Conservation (phyloP, 2,888 invertebrate genomes). For the Papilio demoleus region DNA sequence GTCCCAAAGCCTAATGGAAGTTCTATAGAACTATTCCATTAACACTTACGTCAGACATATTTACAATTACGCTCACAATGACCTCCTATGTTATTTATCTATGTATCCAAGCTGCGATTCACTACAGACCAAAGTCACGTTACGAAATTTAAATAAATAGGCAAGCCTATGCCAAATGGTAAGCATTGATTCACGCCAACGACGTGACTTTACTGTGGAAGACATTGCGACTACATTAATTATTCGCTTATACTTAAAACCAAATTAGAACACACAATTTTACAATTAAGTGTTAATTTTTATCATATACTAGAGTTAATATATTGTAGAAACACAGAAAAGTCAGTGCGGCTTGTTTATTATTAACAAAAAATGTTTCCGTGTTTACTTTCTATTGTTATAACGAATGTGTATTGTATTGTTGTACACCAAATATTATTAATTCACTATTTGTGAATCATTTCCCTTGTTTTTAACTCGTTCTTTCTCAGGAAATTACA, state of each 20-base stretch:
- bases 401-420: not conserved
- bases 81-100: constrained; percentile 36
- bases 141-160: constrained; percentile 39
- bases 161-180: constrained; percentile 33
- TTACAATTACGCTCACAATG: constrained; percentile 32
- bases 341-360: too few relatives aligned
- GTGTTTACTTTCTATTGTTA: not conserved
- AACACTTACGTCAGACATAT: constrained; percentile 24
- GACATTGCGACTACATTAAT: constrained; percentile 11
- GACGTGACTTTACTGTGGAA: constrained; percentile 32
- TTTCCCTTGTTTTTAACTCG: constrained; percentile 15
- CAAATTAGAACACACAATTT: not conserved
- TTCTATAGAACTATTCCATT: constrained; percentile 27
- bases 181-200: constrained; percentile 28
- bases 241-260: not conserved
- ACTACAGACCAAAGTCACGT: constrained; percentile 32
- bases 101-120: constrained; percentile 27
- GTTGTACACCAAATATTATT: not conserved
- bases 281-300: too few relatives aligned
- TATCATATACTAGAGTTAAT: too few relatives aligned
- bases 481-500: constrained; percentile 16
- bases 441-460: not conserved
- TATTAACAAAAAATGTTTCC: too few relatives aligned
- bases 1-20: constrained; percentile 29
- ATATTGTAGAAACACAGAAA: too few relatives aligned